Evolutionary conservation across 2,113 vertebrate genomes (phyloP), one percentile per base, ranked within the genome.

Genomic region (Rhombomys opimus): DNA sequence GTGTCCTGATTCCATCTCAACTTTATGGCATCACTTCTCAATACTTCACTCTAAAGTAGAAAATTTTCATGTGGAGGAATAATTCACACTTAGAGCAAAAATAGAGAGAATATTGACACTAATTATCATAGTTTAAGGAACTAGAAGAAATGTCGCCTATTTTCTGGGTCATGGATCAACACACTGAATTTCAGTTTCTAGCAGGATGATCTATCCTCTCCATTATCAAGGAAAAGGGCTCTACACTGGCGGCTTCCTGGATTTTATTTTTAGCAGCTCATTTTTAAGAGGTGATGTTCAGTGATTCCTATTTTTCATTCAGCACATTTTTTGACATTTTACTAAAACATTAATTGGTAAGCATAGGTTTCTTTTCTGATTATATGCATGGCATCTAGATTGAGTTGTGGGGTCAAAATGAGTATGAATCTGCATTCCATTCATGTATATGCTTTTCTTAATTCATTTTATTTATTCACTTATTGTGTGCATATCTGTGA

Each of bases 21-120:
- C 80, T 20, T 90, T 78, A 23, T 86, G 38, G 50, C 46, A 57
- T 14, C 32, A 72, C 87, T 93, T 89, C 50, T 95, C 63, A 87
- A 84, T 72, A 52, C 7, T 41, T 15, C 22, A n/a, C 2, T 73
- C n/a, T 92, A 25, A 89, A 57, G 22, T 32, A 94, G 38, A 2
- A 93, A 46, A 96, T 70, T 52, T 35, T 78, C 4, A 73, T 54
- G 9, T 57, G 32, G 57, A 90, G 57, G 0, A 41, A 65, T 91
- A 96, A 92, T 35, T 75, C 91, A 88, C 14, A 70, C 4, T 4
- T 9, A 65, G 57, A 78, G 0, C 12, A 89, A 61, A 86, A 89
- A 80, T 25, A 89, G 75, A 86, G 7, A 22, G n/a, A 94, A 72
- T 35, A 7, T 30, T 87, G 54, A 92, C n/a, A 78, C 30, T 70